Evolutionary conservation across 1,140 invertebrate species (phyloP), one percentile per base, ranked within the genome.

Genomic region (Drosophila parvula): DNA sequence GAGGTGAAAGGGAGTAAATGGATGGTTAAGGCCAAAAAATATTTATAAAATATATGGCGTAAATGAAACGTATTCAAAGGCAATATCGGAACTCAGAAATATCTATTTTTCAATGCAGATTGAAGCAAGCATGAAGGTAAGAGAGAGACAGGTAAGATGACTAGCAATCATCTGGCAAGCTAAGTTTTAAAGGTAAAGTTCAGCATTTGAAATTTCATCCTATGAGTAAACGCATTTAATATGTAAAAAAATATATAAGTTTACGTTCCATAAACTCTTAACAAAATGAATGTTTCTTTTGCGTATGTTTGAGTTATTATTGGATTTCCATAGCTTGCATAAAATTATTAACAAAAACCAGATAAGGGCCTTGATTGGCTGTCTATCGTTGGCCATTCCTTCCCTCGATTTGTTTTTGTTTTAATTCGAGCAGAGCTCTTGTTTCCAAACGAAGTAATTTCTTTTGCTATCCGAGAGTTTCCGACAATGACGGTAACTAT

Each of bases 401-500:
- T 48, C 10, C 12, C 62, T 36, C 7, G 10, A 27, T 32, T 58
- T 28, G 5, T 0, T 7, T 28, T 69, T 45, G n/a, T 64, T 64
- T 47, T 48, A 45, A 9, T 28, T 34, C 27, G 27, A n/a, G n/a
- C 30, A 32, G 8, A 43, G 28, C 32, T 64, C 43, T 61, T 32
- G 50, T 62, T 43, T 40, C 22, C 41, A 48, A 48, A 43, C 50
- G 11, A 5, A 59, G 53, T 48, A 51, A 76, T 76, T 76, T 68
- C 62, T 67, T 76, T 55, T 58, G 73, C 43, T 36, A 55, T 76
- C 55, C 48, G 40, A 76, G 73, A 62, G 57, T 74, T 74, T 53
- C 55, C 60, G 43, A 60, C 70, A 74, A 70, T 71, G 59, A 55
- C 59, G 70, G 69, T 64, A 64, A 64, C 71, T 77, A 78, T 44